Conservation (phyloP, 2,888 invertebrate genomes). For the Octodonta nipae region DNA sequence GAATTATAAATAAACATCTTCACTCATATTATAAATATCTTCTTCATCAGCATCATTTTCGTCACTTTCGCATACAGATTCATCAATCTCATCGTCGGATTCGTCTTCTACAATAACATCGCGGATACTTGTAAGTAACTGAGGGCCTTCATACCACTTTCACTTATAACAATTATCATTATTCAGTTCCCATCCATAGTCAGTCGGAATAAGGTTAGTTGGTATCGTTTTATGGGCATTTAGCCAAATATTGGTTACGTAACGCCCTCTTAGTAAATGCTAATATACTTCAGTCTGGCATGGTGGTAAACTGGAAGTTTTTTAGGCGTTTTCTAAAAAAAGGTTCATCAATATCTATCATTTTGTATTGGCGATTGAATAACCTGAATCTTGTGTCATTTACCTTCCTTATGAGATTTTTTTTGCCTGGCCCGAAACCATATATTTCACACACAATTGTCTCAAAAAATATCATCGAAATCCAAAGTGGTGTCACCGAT, state of each 20-base stretch:
- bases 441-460: too few relatives aligned
- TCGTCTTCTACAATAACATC: not conserved
- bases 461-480: too few relatives aligned
- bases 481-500: too few relatives aligned
- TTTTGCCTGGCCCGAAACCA: not conserved
- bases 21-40: not conserved
- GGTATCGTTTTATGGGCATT: constrained; percentile 11
- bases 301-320: constrained; percentile 13
- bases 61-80: not conserved
- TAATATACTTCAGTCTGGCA: constrained; percentile 17
- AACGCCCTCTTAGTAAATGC: constrained; percentile 15
- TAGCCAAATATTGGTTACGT: constrained; percentile 16
- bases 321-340: constrained; percentile 9
- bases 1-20: too few relatives aligned
- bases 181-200: not conserved
- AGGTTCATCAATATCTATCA: not conserved
- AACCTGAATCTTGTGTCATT: not conserved
- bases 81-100: not conserved
- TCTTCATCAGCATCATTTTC: not conserved
- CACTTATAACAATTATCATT: not conserved
- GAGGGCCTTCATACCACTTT: not conserved
- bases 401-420: not conserved
- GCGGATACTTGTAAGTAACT: not conserved
- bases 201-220: not conserved
- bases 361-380: constrained; percentile 4